Conservation (phyloP, 2,888 invertebrate genomes). For the Priocnemis perturbator region DNA sequence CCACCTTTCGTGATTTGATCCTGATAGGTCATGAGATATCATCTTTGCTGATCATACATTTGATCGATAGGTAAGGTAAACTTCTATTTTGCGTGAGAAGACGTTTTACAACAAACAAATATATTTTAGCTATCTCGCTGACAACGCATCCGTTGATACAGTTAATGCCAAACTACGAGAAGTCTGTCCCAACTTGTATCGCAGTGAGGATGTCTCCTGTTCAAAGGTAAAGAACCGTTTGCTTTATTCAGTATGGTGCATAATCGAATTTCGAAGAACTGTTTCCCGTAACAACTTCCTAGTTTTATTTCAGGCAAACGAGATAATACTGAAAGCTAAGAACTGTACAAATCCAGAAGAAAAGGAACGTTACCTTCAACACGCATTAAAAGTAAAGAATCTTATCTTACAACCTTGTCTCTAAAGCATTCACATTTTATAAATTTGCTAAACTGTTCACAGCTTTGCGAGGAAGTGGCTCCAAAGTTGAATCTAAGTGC, state of each 20-base stretch:
- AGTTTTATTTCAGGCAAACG: conserved; percentile 83
- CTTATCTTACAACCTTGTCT: background rate
- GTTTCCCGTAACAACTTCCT: background rate
- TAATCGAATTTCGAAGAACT: background rate
- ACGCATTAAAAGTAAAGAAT: conserved; percentile 80
- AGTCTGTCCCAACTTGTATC: conserved; percentile 94
- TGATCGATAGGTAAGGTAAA: conserved; percentile 83
- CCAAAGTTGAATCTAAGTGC: conserved; percentile 89
- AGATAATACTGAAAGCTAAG: conserved; percentile 89
- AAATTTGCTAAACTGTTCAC: conserved; percentile 50
- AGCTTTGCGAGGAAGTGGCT: conserved; percentile 92
- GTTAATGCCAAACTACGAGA: conserved; percentile 92
- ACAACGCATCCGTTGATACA: conserved; percentile 95
- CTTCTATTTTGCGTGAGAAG: background rate
- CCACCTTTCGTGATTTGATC: conserved; percentile 84
- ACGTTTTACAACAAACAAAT: conserved; percentile 12
- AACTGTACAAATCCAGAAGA: conserved; percentile 85
- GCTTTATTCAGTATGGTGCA: background rate
- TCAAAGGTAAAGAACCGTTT: conserved; percentile 83
- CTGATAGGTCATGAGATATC: conserved; percentile 87
- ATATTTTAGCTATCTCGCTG: conserved; percentile 86
- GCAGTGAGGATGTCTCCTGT: conserved; percentile 96
- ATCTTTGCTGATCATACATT: conserved; percentile 85
- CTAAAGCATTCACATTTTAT: background rate
- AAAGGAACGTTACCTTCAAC: conserved; percentile 85